A percentile compares a stretch with the other conserved stretches of the same genome.
These are phyloP conservation scores for Schrankia costaestrigalis DNA, from an alignment of 2,888 invertebrate genomes.

Conservation along the genomic window DNA sequence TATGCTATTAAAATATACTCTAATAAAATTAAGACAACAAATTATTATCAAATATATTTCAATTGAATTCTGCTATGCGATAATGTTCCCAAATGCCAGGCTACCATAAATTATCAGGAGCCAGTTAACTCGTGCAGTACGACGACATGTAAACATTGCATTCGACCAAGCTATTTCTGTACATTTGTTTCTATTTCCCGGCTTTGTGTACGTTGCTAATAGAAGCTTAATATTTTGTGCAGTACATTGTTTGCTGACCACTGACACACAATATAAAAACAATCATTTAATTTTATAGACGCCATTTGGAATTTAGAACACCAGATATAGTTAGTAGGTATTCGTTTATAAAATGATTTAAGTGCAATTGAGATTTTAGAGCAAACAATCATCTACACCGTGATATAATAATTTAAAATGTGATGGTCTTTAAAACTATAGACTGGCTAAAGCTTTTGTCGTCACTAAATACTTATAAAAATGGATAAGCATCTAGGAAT, in stretches of 20 bases:
- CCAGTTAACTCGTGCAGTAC: slow-evolving; percentile 14
- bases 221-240: slow-evolving; percentile 10
- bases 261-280: slow-evolving; percentile 4
- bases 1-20: too few relatives aligned
- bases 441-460: too few relatives aligned
- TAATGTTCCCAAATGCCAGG: slow-evolving; percentile 21
- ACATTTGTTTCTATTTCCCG: slow-evolving; percentile 26
- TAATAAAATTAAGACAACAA: too few relatives aligned
- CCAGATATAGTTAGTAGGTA: not conserved
- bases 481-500: too few relatives aligned
- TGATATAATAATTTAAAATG: too few relatives aligned
- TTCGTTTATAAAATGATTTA: too few relatives aligned
- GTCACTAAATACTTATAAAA: too few relatives aligned
- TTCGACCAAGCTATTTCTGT: slow-evolving; percentile 20
- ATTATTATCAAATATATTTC: too few relatives aligned
- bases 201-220: slow-evolving; percentile 4
- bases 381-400: too few relatives aligned
- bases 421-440: too few relatives aligned
- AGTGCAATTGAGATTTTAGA: too few relatives aligned
- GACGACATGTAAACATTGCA: slow-evolving; percentile 21
- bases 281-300: slow-evolving; percentile 1
- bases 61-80: too few relatives aligned
- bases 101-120: slow-evolving; percentile 18
- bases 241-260: slow-evolving; percentile 8
- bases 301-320: slow-evolving; percentile 5